Conservation (phyloP, 2,113 vertebrate species). For the Ciconia maguari region DNA sequence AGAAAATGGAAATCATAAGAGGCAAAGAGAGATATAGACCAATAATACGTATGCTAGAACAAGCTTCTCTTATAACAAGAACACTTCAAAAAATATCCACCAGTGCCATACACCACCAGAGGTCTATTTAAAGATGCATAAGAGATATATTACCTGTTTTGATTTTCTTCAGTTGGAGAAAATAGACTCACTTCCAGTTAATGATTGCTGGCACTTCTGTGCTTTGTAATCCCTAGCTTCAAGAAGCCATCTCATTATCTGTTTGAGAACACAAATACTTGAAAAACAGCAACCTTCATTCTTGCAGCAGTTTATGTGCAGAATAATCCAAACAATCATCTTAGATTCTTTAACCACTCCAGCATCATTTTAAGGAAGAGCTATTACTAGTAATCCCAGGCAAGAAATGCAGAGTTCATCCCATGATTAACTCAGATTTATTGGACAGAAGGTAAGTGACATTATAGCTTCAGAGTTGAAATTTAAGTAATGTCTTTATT, state of each 20-base stretch:
- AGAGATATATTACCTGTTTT: background rate
- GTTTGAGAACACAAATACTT: background rate
- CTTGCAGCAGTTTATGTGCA: background rate
- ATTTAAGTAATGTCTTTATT: background rate
- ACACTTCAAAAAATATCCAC: background rate
- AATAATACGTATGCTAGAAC: background rate
- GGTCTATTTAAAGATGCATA: background rate
- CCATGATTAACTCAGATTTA: constrained; percentile 18
- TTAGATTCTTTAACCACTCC: background rate
- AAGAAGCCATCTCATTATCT: background rate
- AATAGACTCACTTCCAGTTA: background rate
- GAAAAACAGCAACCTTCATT: background rate
- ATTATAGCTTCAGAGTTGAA: constrained; percentile 7
- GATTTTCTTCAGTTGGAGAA: background rate
- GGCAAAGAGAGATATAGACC: background rate
- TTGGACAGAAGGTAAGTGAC: background rate
- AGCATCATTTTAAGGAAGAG: background rate
- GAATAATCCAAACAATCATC: background rate
- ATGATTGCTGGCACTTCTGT: background rate
- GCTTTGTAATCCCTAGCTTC: background rate
- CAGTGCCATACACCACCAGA: background rate
- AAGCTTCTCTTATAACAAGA: background rate
- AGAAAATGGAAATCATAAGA: background rate
- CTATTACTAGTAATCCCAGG: background rate
- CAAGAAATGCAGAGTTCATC: background rate